These are phyloP conservation scores for Ecliptopera silaceata DNA, from an alignment of 2,888 invertebrate species.

Conservation along the genomic window DNA sequence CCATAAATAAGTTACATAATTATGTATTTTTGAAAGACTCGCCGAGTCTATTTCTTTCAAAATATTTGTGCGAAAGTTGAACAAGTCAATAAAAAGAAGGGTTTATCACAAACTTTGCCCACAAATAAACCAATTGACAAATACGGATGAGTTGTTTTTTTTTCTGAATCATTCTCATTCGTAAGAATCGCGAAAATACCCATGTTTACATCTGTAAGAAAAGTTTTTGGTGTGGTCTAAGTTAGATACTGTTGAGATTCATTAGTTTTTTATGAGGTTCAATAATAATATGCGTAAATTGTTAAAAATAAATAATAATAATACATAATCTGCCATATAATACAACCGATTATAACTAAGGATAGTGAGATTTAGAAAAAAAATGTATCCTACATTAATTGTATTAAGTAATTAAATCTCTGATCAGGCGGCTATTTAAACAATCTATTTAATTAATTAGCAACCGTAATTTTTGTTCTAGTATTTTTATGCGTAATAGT, in stretches of 20 bases:
- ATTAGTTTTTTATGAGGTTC: too few relatives aligned
- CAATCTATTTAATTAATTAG: too few relatives aligned
- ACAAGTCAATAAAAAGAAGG: conserved; percentile 39
- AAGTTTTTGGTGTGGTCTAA: conserved; percentile 48
- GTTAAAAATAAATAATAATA: too few relatives aligned
- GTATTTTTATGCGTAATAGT: too few relatives aligned
- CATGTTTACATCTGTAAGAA: conserved; percentile 66
- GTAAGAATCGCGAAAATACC: conserved; percentile 56
- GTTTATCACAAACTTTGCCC: conserved; percentile 45
- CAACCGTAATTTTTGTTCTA: too few relatives aligned
- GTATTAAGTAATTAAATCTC: too few relatives aligned
- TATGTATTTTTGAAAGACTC: conserved; percentile 14
- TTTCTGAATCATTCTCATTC: conserved; percentile 60
- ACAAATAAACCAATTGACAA: conserved; percentile 62
- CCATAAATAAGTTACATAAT: neutral
- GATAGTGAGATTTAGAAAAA: too few relatives aligned
- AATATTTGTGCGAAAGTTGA: conserved; percentile 25
- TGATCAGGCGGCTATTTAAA: too few relatives aligned
- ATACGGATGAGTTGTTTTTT: conserved; percentile 63
- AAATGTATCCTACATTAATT: too few relatives aligned
- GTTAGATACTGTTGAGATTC: conserved; percentile 23
- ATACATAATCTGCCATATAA: too few relatives aligned
- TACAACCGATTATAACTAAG: too few relatives aligned
- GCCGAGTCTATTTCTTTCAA: conserved; percentile 14
- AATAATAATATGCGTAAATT: too few relatives aligned